Evolutionary conservation across 2,888 invertebrate genomes (phyloP).

Genomic region (Sphaeridia pumilis): DNA sequence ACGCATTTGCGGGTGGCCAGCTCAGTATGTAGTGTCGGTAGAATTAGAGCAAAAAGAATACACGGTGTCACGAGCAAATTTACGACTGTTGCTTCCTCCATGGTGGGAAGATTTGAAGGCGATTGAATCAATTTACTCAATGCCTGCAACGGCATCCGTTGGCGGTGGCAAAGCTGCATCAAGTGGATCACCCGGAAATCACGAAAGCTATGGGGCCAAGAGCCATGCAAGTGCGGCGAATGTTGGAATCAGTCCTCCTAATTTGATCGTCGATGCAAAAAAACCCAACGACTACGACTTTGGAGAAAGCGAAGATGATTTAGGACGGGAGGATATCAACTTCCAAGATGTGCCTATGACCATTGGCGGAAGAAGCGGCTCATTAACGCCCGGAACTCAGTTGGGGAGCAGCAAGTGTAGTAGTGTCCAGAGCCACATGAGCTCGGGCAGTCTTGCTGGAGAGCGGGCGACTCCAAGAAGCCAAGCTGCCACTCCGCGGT

Average conservation of each 20-base stretch:
- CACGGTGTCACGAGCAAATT: slow-evolving; percentile 75
- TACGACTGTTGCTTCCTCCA: slow-evolving; percentile 80
- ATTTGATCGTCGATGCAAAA: slow-evolving; percentile 42
- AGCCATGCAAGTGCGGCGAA: slow-evolving; percentile 12
- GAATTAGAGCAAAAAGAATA: slow-evolving; percentile 39
- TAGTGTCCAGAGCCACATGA: slow-evolving; percentile 82
- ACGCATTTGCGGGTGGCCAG: slow-evolving; percentile 54
- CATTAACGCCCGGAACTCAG: slow-evolving; percentile 33
- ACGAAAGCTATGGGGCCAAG: too few species aligned
- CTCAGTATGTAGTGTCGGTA: slow-evolving; percentile 52
- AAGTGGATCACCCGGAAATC: too few species aligned
- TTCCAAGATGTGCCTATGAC: slow-evolving; percentile 42
- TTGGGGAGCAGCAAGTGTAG: slow-evolving; percentile 71
- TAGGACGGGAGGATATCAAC: slow-evolving; percentile 72
- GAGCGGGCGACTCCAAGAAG: slow-evolving; percentile 67
- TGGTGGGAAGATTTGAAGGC: slow-evolving; percentile 88
- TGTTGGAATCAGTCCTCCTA: too few species aligned
- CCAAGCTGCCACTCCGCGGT: slow-evolving; percentile 51
- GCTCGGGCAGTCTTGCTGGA: slow-evolving; percentile 63
- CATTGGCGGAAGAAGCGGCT: slow-evolving; percentile 32
- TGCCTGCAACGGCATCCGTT: slow-evolving; percentile 23
- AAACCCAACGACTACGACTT: slow-evolving; percentile 55
- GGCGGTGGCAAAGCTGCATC: slow-evolving; percentile 10
- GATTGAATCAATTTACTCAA: slow-evolving; percentile 39
- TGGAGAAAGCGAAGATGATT: slow-evolving; percentile 80